Base-by-base conservation (phyloP, 2,888 invertebrate species). In the Cremastobaeus sp. region DNA sequence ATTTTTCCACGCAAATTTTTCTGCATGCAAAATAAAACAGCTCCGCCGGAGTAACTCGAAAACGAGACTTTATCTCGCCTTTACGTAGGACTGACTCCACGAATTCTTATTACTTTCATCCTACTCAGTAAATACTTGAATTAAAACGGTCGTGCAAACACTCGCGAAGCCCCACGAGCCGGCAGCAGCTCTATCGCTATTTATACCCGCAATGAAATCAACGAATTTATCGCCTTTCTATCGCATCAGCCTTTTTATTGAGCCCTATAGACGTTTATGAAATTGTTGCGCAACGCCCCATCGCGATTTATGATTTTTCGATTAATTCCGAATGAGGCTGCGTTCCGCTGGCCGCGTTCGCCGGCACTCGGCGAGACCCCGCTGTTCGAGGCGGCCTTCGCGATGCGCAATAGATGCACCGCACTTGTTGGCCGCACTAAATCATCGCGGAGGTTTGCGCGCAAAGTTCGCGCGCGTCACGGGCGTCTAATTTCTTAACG, bases 151-250 rank as follows among this genome's bases (percentile, higher is more conserved):
- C 50, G 43, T 60, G 57, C 62, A 68, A 62, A 62, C 52, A 43
- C 45, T 39, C 41, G 45, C 45, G 57, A 60, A 59, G 41, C 39
- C 52, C 57, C n/a, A n/a, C n/a, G n/a, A n/a, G 50, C 55, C 54
- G 62, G 50, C 62, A 72, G 66, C 43, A 62, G 30, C 57, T 62
- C 18, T 45, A 25, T 30, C 17, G 30, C 68, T 57, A 74, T 69
- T 74, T 64, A 69, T 43, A 59, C 25, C 62, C 15, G 62, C 55
- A 48, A 55, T 69, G 55, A 68, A 68, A 57, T 64, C 50, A 62
- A 30, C 17, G 68, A 73, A 66, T 73, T 62, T 68, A 73, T 55
- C 54, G 57, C 73, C 73, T 73, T 73, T 73, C 68, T 60, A 68
- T 41, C 25, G 25, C 54, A 30, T 47, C 39, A 21, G 34, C 39